Evolutionary conservation across 2,113 vertebrate species (phyloP), one percentile per base, ranked within the genome.

Genomic region (Triplophysa siluroides): DNA sequence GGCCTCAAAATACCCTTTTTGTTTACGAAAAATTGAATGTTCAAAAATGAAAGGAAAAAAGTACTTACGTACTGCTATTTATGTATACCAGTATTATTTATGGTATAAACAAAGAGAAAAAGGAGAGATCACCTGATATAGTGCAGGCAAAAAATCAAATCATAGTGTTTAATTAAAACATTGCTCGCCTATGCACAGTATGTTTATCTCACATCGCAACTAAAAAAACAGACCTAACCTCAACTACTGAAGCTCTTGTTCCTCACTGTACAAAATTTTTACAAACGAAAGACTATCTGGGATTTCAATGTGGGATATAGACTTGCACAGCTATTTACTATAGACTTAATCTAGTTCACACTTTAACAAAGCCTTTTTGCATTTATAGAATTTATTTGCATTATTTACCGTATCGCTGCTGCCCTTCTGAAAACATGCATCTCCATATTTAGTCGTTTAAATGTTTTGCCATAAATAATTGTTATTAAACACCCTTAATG

Each of bases 1-100:
- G 88, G 89, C 88, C 89, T 90, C 86, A 86, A 92, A 91, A 91
- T 90, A 89, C 79, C 63, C 83, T 85, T 88, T 88, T 85, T 91
- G 87, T 87, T 88, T 87, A 80, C 41, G 7, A 54, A 9, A 58
- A n/a, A 43, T 13, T 43, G 60, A 73, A 18, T 60, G 33, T 24
- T 14, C 33, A 73, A 24, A 26, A 50, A 47, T 6, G 8, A 58
- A 58, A 45, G 43, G 43, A 45, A 75, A 79, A 66, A 62, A 56
- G 18, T 64, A 56, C 33, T 38, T 38, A 7, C 7, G 33, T 38
- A 38, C 7, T 38, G 5, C 33, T 38, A 38, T 38, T 38, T 38
- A 38, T 38, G 33, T 38, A 69, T 13, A 38, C 8, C 47, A 33
- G 26, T 21, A 7, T 52, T 54, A 13, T 41, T 52, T 62, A 68